phyloP scores from a whole-genome alignment of 2,797 vertebrate species.

The Xerus rutilus region DNA sequence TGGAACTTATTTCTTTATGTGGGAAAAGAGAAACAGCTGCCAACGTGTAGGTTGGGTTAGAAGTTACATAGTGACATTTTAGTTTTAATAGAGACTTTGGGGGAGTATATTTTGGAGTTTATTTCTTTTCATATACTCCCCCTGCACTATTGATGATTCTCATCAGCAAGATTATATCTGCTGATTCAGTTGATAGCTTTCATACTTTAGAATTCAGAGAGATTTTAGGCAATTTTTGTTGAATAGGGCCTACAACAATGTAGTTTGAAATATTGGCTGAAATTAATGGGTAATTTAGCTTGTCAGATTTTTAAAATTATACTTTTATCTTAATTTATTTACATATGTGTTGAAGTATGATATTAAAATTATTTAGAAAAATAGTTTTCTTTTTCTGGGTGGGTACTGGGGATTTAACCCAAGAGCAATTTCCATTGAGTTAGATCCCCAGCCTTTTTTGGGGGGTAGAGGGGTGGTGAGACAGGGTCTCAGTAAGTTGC shows the following conservation, averaged over 20 bases:
- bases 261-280: conserved; percentile 57
- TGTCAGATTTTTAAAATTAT: conserved; percentile 49
- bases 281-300: conserved; percentile 50
- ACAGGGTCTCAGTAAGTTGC: no score
- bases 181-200: conserved; percentile 24
- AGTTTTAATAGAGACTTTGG: conserved; percentile 55
- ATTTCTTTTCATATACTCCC: conserved; percentile 32
- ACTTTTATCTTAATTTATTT: conserved; percentile 26
- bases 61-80: conserved; percentile 52
- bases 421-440: no score
- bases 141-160: conserved; percentile 19
- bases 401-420: no score
- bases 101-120: no score
- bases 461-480: no score
- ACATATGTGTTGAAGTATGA: conserved; percentile 12
- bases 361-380: conserved; percentile 54
- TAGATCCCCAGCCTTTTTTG: no score
- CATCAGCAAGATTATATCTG: conserved; percentile 25
- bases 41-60: neutral
- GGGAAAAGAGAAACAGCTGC: conserved; percentile 49
- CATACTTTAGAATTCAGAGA: conserved; percentile 34
- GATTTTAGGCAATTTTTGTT: conserved; percentile 61
- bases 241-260: neutral
- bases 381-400: no score
- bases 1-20: conserved; percentile 50